Evolutionary conservation across 2,113 vertebrate genomes (phyloP).

Genomic region (Litocranius walleri): DNA sequence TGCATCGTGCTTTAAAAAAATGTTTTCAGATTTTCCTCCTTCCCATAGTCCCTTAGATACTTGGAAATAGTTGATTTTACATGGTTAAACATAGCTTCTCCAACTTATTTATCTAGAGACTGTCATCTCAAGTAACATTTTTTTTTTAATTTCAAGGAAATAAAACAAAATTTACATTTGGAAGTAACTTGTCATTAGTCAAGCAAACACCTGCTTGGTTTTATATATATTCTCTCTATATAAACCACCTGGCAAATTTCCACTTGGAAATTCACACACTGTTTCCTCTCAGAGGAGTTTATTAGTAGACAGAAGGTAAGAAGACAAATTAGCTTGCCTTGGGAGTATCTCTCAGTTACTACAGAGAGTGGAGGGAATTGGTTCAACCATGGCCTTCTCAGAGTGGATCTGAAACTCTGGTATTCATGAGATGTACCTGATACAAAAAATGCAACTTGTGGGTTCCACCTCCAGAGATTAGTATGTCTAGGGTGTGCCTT

Average conservation of each 20-base stretch:
- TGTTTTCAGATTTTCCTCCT: slow-evolving; percentile 67
- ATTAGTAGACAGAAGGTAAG: background rate
- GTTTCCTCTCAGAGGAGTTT: slow-evolving; percentile 7
- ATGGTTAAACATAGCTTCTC: slow-evolving; percentile 50
- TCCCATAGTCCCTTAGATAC: slow-evolving; percentile 66
- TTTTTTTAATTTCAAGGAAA: slow-evolving; percentile 56
- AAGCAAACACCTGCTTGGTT: slow-evolving; percentile 24
- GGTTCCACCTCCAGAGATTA: background rate
- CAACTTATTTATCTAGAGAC: slow-evolving; percentile 53
- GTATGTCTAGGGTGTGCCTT: background rate
- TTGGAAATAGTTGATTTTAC: slow-evolving; percentile 68
- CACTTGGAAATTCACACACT: background rate
- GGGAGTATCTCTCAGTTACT: background rate
- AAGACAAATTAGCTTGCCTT: background rate
- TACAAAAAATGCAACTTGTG: background rate
- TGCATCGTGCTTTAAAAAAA: slow-evolving; percentile 52
- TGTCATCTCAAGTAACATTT: slow-evolving; percentile 55
- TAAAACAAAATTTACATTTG: slow-evolving; percentile 64
- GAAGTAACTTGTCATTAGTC: slow-evolving; percentile 49
- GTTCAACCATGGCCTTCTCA: background rate
- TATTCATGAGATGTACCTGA: background rate
- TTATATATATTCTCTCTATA: background rate
- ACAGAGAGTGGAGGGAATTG: background rate
- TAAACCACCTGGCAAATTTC: background rate
- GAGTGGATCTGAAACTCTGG: background rate